phyloP scores from a whole-genome alignment of 2,888 invertebrate species.

The Drosophila austrosaltans region DNA sequence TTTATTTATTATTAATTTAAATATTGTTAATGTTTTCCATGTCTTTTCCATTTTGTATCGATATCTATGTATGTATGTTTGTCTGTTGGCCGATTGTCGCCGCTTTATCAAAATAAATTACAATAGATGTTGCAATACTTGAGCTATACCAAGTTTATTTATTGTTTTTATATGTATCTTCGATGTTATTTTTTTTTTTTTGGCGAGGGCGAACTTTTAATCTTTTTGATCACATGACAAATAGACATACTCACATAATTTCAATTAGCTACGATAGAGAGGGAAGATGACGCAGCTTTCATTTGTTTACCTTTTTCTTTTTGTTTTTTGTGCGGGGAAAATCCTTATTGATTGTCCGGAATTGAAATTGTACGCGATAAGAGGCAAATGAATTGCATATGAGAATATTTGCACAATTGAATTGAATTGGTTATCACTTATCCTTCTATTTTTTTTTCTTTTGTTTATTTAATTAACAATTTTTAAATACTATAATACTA shows the following conservation, averaged over 20 bases:
- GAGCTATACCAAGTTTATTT: not conserved
- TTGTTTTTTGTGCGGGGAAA: not conserved
- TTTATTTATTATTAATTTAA: too few species aligned
- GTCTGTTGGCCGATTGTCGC: not conserved
- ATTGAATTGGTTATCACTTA: too few species aligned
- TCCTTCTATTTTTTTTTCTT: not conserved
- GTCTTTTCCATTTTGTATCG: too few species aligned
- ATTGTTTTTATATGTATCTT: too few species aligned
- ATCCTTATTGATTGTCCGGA: not conserved
- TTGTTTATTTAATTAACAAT: not conserved
- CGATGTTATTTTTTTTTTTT: not conserved
- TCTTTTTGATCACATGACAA: slow-evolving; percentile 42
- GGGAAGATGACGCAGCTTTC: slow-evolving; percentile 15
- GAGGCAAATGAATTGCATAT: not conserved
- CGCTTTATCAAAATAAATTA: not conserved
- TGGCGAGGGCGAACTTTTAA: slow-evolving; percentile 21
- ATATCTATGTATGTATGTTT: too few species aligned
- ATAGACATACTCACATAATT: slow-evolving; percentile 11
- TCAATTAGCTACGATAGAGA: slow-evolving; percentile 40
- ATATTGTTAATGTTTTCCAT: too few species aligned
- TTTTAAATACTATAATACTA: slow-evolving; percentile 22
- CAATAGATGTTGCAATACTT: slow-evolving; percentile 14
- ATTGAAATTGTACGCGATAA: slow-evolving; percentile 4
- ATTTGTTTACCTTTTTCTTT: not conserved
- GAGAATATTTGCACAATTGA: not conserved